Conservation (phyloP, 2,797 vertebrate genomes). For the Ctenochaetus hawaiiensis region DNA sequence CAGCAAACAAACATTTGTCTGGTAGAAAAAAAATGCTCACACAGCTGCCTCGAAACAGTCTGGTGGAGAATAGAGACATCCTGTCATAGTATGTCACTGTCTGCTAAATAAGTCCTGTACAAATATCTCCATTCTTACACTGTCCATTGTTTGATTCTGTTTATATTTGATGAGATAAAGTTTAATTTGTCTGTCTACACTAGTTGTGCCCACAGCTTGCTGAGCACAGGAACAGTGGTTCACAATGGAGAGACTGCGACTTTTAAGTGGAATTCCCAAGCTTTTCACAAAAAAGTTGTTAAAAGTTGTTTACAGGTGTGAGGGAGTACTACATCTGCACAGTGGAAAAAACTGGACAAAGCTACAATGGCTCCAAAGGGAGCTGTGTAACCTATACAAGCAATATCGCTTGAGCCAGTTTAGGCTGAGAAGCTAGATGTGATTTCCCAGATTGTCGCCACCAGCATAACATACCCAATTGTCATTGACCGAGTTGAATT, state of each 20-base stretch:
- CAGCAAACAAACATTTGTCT: constrained; percentile 68
- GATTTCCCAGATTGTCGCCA: not conserved
- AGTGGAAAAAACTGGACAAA: not conserved
- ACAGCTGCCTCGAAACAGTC: constrained; percentile 55
- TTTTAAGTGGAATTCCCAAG: not conserved
- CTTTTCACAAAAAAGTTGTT: not conserved
- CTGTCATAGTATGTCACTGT: constrained; percentile 54
- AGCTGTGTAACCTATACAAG: not conserved
- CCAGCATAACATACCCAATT: not conserved
- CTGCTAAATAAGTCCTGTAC: constrained; percentile 46
- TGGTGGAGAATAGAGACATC: constrained; percentile 53
- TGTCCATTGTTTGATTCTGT: constrained; percentile 44
- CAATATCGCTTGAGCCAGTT: not conserved
- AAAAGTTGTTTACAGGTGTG: not conserved
- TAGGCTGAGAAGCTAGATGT: no score
- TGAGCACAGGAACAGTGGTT: constrained; percentile 11
- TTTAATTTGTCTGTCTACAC: constrained; percentile 19
- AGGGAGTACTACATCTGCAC: not conserved
- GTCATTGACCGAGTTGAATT: not conserved
- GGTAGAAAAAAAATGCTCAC: constrained; percentile 33
- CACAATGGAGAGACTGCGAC: constrained; percentile 25
- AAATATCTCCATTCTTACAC: constrained; percentile 44
- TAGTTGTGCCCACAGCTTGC: constrained; percentile 9
- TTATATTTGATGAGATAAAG: constrained; percentile 37
- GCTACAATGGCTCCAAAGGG: not conserved